phyloP scores from a whole-genome alignment of 2,797 vertebrate genomes.

The Rousettus madagascariensis region DNA sequence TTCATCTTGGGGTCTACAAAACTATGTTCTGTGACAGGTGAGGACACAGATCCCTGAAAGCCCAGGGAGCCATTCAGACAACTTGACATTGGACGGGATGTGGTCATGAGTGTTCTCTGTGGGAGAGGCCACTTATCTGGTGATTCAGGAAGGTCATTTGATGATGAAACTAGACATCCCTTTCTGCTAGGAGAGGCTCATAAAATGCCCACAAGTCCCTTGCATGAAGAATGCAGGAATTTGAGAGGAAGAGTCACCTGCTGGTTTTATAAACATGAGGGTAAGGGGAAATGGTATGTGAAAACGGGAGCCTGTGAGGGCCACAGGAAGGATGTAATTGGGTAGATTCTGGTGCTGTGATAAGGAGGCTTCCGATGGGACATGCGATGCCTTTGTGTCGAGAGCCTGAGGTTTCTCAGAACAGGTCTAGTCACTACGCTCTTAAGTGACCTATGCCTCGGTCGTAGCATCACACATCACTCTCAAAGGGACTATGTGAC shows the following conservation, averaged over 20 bases:
- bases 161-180: neutral
- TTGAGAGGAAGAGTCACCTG: neutral
- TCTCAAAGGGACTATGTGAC: neutral
- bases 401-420: neutral
- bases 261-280: neutral
- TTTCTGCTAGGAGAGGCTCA: neutral
- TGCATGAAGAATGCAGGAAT: neutral
- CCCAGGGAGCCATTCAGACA: neutral
- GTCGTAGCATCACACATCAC: neutral
- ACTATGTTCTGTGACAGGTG: fast-evolving
- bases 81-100: neutral
- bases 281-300: neutral
- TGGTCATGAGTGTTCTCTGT: neutral
- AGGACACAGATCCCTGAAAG: neutral
- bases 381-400: neutral
- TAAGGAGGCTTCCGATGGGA: neutral
- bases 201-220: neutral
- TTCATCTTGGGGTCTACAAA: neutral
- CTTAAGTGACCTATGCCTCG: neutral
- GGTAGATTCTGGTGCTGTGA: neutral
- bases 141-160: neutral
- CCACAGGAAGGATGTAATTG: neutral
- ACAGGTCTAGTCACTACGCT: neutral
- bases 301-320: neutral
- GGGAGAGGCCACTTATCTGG: no score